Conservation (phyloP, 2,888 invertebrate species). For the Cephus runcator region DNA sequence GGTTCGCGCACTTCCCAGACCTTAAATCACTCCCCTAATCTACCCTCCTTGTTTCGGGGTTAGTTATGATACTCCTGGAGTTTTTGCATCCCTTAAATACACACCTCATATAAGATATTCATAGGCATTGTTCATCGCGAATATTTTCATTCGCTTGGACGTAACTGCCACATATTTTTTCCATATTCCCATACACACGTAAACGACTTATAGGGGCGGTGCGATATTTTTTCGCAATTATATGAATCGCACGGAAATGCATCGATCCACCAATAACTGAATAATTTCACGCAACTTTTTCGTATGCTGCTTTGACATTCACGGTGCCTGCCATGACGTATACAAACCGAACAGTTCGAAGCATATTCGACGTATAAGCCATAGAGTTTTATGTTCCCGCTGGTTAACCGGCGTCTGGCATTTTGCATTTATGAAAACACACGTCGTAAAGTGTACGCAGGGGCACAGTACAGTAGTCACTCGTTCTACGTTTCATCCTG, state of each 20-base stretch:
- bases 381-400: constrained; percentile 25
- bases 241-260: not conserved
- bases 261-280: not conserved
- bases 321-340: not conserved
- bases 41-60: constrained; percentile 10
- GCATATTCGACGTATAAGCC: constrained; percentile 15
- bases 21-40: constrained; percentile 18
- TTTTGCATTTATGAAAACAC: constrained; percentile 44
- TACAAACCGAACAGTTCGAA: not conserved
- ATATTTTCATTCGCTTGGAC: not conserved
- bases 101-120: not conserved
- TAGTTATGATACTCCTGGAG: not conserved
- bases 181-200: no score
- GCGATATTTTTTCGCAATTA: no score
- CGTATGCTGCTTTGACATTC: not conserved
- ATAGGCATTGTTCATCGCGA: not conserved
- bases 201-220: no score
- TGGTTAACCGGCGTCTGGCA: constrained; percentile 32
- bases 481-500: not conserved
- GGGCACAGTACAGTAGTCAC: not conserved
- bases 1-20: constrained; percentile 15
- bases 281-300: not conserved
- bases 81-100: not conserved
- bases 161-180: not conserved
- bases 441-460: constrained; percentile 32